Percentiles rank a stretch among this genome's conserved stretches.
Evolutionary conservation across 2,113 vertebrate genomes (phyloP).

Genomic region (Sminthopsis crassicaudata): DNA sequence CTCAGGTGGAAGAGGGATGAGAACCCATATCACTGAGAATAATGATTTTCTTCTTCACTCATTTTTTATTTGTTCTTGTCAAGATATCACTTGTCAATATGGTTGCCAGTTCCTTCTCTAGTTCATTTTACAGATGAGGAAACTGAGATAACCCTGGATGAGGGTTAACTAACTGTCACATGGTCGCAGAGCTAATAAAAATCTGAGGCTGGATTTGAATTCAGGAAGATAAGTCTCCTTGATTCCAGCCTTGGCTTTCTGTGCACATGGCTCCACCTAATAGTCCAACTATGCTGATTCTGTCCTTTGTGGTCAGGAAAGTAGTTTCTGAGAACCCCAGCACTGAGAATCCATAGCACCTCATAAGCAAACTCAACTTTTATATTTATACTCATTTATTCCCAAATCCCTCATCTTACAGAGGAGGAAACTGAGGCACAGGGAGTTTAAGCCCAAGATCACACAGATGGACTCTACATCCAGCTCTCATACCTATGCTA

Average conservation of each 20-base stretch:
- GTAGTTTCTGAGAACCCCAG: neutral
- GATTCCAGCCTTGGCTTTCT: neutral
- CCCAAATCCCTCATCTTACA: neutral
- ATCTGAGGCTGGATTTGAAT: neutral
- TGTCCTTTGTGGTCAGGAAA: neutral
- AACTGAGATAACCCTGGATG: neutral
- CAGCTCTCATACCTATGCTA: neutral
- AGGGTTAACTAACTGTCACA: neutral
- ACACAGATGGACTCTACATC: neutral
- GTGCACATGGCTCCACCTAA: neutral
- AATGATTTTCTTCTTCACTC: neutral
- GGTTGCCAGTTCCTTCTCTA: neutral
- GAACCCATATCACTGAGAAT: neutral
- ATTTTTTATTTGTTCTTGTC: neutral
- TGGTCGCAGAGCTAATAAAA: too few species aligned
- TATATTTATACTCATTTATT: neutral
- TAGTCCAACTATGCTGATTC: neutral
- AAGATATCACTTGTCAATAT: too few species aligned
- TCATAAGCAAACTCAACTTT: neutral
- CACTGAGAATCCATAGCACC: neutral
- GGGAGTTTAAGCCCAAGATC: neutral
- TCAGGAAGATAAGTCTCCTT: neutral
- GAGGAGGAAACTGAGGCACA: conserved; percentile 7
- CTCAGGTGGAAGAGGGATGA: neutral
- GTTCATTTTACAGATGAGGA: neutral